Base-by-base conservation (phyloP, 2,797 vertebrate species). In the Phrynocephalus forsythii region DNA sequence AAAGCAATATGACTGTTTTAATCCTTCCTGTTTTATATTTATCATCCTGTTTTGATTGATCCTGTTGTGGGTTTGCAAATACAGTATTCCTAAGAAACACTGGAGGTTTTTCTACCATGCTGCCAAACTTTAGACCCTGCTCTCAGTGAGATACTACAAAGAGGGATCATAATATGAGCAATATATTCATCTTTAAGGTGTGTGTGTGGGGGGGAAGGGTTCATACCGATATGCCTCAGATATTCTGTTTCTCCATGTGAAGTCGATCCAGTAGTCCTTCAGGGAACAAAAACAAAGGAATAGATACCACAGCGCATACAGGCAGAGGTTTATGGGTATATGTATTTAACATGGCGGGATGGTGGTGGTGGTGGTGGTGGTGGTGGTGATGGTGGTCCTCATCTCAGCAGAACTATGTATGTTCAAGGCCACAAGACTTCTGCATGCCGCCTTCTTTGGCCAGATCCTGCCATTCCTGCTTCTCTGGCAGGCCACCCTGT, bases 401-500 rank as follows among this genome's bases (percentile, higher is more conserved):
- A 33, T 77, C 33, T 77, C 69, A 28, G 24, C 60, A 56, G 78
- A 60, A 13, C 50, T 69, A 26, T 82, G 56, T 83, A 44, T 50
- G 28, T 89, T 38, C 33, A 24, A 77, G 38, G 33, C 38, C 71
- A 10, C 80, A 28, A 66, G 73, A 71, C 86, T 52, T 69, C 71
- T 81, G 79, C 83, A 82, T 85, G 86, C 76, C 83, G 63, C 80
- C 2, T 82, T 77, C 83, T 84, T 67, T 78, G 68, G 79, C 88
- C 73, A 83, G 38, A 77, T 92, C 50, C 91, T 87, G 75, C 85
- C 2, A 71, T 80, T 84, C 88, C 85, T 69, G 82, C 85, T 80
- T 83, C 66, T 88, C 87, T 91, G 90, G 92, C 88, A 81, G 84
- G 88, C 68, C 79, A 60, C 71, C 86, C 91, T 24, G 44, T 50